Evolutionary conservation across 1,140 invertebrate genomes (phyloP).

Genomic region (Temnothorax curvispinosus): DNA sequence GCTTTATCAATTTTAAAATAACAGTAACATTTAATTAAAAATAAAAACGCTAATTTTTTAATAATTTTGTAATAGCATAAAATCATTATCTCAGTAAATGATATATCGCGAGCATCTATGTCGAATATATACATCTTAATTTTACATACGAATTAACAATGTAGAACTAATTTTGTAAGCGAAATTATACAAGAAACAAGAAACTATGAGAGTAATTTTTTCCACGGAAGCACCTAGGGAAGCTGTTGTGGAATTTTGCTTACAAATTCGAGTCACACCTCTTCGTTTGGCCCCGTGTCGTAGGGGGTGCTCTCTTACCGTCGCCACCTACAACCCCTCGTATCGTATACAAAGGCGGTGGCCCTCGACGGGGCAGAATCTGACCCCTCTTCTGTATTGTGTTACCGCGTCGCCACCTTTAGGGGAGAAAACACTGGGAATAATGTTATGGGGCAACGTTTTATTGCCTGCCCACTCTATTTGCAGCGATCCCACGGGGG

Average conservation of each 20-base stretch:
- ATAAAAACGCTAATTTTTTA: not conserved
- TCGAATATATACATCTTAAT: not conserved
- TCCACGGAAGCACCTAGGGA: not conserved
- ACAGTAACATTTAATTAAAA: not conserved
- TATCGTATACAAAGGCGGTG: constrained; percentile 67
- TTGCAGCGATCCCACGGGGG: constrained; percentile 65
- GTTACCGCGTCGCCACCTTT: constrained; percentile 79
- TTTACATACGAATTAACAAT: not conserved
- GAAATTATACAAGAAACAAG: not conserved
- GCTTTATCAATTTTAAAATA: not conserved
- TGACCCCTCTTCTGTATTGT: constrained; percentile 80
- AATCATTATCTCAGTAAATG: not conserved
- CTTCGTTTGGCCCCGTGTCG: constrained; percentile 54
- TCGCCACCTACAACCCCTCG: constrained; percentile 45
- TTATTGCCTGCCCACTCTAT: constrained; percentile 76
- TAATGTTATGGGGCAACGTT: constrained; percentile 77
- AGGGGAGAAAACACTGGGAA: constrained; percentile 72
- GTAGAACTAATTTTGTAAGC: not conserved
- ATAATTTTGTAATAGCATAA: not conserved
- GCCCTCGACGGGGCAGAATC: constrained; percentile 74
- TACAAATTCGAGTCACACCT: constrained; percentile 63
- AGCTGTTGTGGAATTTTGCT: constrained; percentile 43
- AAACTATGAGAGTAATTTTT: not conserved
- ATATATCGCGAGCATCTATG: not conserved
- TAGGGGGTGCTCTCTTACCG: constrained; percentile 51